Percentiles rank a stretch among this genome's conserved stretches.
Conservation (phyloP, 2,888 invertebrate genomes). For the Liopterus haemorrhoidalis region DNA sequence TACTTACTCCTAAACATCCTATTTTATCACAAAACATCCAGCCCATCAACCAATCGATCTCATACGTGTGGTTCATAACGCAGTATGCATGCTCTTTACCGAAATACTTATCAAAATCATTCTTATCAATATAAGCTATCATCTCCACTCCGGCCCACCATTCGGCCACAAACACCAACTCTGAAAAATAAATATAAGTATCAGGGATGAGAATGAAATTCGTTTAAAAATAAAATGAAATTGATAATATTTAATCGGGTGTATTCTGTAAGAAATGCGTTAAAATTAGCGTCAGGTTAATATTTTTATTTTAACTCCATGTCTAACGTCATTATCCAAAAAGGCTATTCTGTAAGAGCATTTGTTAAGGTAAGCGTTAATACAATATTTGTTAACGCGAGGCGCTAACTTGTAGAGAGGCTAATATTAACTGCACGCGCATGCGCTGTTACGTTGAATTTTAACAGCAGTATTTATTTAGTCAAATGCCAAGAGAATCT, state of each 20-base stretch:
- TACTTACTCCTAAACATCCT: constrained; percentile 72
- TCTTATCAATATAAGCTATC: constrained; percentile 68
- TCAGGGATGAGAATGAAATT: constrained; percentile 22
- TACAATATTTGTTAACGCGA: too few relatives aligned
- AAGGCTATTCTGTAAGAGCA: too few relatives aligned
- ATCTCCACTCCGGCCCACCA: constrained; percentile 85
- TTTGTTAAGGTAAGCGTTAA: too few relatives aligned
- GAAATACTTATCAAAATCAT: constrained; percentile 69
- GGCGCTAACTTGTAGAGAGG: too few relatives aligned
- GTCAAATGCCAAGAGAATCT: too few relatives aligned
- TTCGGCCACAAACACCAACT: constrained; percentile 85
- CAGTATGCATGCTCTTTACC: constrained; percentile 86
- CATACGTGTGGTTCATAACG: constrained; percentile 92
- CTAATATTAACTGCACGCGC: too few relatives aligned
- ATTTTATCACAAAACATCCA: constrained; percentile 85
- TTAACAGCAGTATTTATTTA: too few relatives aligned
- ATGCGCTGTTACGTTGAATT: too few relatives aligned
- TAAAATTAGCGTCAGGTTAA: too few relatives aligned
- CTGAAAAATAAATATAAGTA: constrained; percentile 53
- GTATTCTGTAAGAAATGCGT: too few relatives aligned
- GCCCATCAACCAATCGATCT: constrained; percentile 92
- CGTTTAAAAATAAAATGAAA: constrained; percentile 24
- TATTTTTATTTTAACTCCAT: too few relatives aligned
- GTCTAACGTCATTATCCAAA: too few relatives aligned
- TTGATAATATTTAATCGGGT: constrained; percentile 4